These are phyloP conservation scores for Hypercompe scribonia DNA, from an alignment of 2,888 invertebrate genomes.

Conservation along the genomic window DNA sequence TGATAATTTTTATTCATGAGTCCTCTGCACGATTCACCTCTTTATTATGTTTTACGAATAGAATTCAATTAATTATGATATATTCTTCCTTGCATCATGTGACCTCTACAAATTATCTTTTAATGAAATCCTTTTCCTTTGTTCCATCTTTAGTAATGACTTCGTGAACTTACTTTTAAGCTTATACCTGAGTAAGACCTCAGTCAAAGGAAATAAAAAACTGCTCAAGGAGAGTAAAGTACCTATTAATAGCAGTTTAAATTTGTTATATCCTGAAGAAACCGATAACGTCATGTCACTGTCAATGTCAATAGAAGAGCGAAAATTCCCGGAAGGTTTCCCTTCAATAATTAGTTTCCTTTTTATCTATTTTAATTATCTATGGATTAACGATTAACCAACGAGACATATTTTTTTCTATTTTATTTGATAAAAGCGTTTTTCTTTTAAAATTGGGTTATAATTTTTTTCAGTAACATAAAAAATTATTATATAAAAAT, in stretches of 20 bases:
- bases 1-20: neutral
- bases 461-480: neutral
- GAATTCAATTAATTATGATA: too few relatives aligned
- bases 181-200: neutral
- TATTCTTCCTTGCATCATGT: neutral
- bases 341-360: constrained; percentile 31
- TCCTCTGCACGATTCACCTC: neutral
- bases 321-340: constrained; percentile 31
- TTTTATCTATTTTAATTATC: constrained; percentile 34
- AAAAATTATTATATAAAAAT: too few relatives aligned
- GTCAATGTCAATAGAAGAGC: constrained; percentile 34
- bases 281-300: constrained; percentile 37
- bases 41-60: neutral
- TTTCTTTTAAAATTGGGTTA: neutral
- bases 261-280: constrained; percentile 4
- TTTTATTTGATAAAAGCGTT: neutral
- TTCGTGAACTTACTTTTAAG: neutral
- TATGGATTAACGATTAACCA: constrained; percentile 26
- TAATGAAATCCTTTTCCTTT: neutral
- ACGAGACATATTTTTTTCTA: constrained; percentile 12
- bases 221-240: neutral
- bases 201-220: neutral
- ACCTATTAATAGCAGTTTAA: constrained; percentile 1
- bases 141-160: neutral
- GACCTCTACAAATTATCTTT: neutral